A percentile compares a stretch with the other conserved stretches of the same genome.
Evolutionary conservation across 1,140 invertebrate genomes (phyloP).

Genomic region (Lepeophtheirus salmonis): DNA sequence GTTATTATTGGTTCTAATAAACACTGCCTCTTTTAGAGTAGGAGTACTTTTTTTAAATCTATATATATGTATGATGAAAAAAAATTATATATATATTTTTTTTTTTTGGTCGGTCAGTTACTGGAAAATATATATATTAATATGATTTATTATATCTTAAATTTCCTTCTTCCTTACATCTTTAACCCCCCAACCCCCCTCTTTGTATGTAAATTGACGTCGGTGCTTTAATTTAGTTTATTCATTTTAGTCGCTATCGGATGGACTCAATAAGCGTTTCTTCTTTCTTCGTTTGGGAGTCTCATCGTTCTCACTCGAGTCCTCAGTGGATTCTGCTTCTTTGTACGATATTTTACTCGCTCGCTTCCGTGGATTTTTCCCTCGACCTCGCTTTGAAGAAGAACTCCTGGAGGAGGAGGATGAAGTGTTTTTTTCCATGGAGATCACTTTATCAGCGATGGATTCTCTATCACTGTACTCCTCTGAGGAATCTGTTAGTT

Average conservation of each 20-base stretch:
- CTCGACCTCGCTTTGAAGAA: not conserved
- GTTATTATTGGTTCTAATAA: too few relatives aligned
- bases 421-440: not conserved
- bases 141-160: too few relatives aligned
- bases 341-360: constrained; percentile 1
- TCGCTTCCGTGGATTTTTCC: not conserved
- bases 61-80: too few relatives aligned
- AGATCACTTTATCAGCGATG: not conserved
- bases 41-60: too few relatives aligned
- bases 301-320: not conserved
- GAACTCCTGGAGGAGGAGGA: not conserved
- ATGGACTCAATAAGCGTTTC: not conserved
- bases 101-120: too few relatives aligned
- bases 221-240: too few relatives aligned
- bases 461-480: not conserved
- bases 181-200: too few relatives aligned
- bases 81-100: too few relatives aligned
- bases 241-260: not conserved
- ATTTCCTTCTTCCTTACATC: too few relatives aligned
- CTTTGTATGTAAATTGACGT: too few relatives aligned
- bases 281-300: not conserved
- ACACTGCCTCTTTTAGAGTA: too few relatives aligned
- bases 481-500: not conserved
- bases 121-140: too few relatives aligned
- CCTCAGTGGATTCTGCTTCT: not conserved